Conservation (phyloP, 2,888 invertebrate species). For the Carabus problematicus region DNA sequence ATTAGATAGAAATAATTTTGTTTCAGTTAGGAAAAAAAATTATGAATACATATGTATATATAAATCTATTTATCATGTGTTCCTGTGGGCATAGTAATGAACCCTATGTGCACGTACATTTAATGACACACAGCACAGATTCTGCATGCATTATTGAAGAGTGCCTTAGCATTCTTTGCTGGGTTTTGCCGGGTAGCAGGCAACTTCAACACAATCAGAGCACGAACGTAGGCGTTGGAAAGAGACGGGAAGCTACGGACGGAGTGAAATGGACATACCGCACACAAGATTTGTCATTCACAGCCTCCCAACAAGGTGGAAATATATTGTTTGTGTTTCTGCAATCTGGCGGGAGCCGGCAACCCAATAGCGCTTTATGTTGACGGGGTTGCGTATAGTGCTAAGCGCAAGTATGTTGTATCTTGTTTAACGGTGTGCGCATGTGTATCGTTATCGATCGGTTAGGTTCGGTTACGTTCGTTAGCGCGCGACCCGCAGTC, state of each 20-base stretch:
- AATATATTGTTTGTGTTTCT: constrained; percentile 32
- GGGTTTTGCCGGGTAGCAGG: too few species aligned
- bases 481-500: constrained; percentile 32
- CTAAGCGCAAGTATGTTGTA: too few species aligned
- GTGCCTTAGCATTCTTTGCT: too few species aligned
- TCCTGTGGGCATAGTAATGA: too few species aligned
- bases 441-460: constrained; percentile 32
- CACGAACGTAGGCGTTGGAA: not conserved
- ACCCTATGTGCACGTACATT: too few species aligned
- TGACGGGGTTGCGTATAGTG: constrained; percentile 3
- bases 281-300: constrained; percentile 16
- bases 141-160: too few species aligned
- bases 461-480: constrained; percentile 25
- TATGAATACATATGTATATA: too few species aligned
- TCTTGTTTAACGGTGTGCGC: not conserved
- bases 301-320: constrained; percentile 27
- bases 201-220: too few species aligned
- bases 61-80: too few species aligned
- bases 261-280: not conserved
- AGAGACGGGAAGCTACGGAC: not conserved
- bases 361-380: constrained; percentile 20
- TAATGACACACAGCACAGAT: too few species aligned
- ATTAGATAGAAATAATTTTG: too few species aligned
- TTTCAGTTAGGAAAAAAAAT: too few species aligned
- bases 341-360: constrained; percentile 33